Percentiles rank a stretch among this genome's conserved stretches.
Conservation (phyloP, 2,113 vertebrate species). For the Pelobates fuscus region DNA sequence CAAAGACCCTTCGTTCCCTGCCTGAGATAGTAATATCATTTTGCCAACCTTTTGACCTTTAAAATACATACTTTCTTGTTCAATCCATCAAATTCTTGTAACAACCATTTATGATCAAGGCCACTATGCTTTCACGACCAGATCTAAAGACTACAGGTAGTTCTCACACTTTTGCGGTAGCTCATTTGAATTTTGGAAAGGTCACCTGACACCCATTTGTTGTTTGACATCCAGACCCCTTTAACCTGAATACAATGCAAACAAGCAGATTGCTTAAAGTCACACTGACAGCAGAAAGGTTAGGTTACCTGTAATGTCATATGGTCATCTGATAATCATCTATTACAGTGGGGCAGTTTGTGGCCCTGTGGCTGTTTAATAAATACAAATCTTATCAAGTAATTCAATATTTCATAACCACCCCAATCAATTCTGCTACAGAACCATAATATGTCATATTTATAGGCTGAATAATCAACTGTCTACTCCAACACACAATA, state of each 20-base stretch:
- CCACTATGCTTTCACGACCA: slow-evolving; percentile 55
- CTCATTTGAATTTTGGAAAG: slow-evolving; percentile 21
- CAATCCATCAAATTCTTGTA: slow-evolving; percentile 55
- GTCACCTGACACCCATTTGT: slow-evolving; percentile 18
- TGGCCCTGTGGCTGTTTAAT: too few species aligned
- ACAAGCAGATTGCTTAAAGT: too few species aligned
- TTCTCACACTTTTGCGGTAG: slow-evolving; percentile 43
- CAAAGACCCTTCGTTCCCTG: slow-evolving; percentile 54
- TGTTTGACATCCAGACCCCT: neutral
- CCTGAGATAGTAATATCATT: slow-evolving; percentile 47
- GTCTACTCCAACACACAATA: too few species aligned
- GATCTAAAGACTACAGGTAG: slow-evolving; percentile 53
- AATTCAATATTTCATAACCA: too few species aligned
- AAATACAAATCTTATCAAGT: too few species aligned
- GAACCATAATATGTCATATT: too few species aligned
- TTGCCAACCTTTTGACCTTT: slow-evolving; percentile 58
- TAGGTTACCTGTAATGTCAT: too few species aligned
- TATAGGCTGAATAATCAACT: too few species aligned
- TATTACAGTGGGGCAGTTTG: too few species aligned
- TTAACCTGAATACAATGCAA: neutral
- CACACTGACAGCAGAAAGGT: too few species aligned
- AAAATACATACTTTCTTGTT: slow-evolving; percentile 54
- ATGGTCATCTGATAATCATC: too few species aligned
- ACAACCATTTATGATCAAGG: slow-evolving; percentile 58
- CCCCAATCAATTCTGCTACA: too few species aligned